Conservation (phyloP, 2,113 vertebrate species). For the Acrocephalus arundinaceus region DNA sequence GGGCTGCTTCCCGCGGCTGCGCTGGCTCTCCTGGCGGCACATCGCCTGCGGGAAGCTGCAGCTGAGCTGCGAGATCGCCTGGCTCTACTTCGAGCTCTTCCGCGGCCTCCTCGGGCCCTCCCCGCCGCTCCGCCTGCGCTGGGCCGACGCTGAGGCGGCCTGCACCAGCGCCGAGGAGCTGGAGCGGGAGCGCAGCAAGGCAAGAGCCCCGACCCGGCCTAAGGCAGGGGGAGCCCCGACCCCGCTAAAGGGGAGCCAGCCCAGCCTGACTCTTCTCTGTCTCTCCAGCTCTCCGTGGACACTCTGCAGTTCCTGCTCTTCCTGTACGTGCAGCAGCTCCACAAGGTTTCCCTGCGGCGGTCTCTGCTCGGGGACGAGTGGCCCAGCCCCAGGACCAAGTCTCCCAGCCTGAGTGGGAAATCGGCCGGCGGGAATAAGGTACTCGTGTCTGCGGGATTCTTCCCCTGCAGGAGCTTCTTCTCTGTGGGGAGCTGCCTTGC, state of each 20-base stretch:
- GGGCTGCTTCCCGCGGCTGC: conserved; percentile 84
- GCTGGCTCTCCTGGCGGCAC: conserved; percentile 89
- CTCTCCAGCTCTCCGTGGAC: conserved; percentile 86
- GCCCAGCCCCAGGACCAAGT: conserved; percentile 82
- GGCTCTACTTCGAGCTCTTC: conserved; percentile 95
- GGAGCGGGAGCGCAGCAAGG: conserved; percentile 86
- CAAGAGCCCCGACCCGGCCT: not conserved
- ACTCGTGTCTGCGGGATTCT: not conserved
- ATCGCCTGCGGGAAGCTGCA: conserved; percentile 96
- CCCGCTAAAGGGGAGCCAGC: not conserved
- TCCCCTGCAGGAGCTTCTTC: accelerated
- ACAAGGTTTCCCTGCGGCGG: conserved; percentile 87
- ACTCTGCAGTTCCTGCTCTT: conserved; percentile 95
- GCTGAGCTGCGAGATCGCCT: conserved; percentile 84
- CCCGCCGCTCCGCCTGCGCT: conserved; percentile 78
- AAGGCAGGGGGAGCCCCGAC: not conserved
- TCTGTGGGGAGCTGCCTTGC: not conserved
- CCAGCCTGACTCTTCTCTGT: accelerated
- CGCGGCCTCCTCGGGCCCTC: conserved; percentile 76
- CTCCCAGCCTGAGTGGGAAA: conserved; percentile 80
- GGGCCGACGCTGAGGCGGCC: conserved; percentile 87
- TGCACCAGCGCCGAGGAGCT: conserved; percentile 82
- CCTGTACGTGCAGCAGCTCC: conserved; percentile 91
- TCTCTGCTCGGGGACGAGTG: conserved; percentile 94
- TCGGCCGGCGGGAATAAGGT: conserved; percentile 87